Base-by-base conservation (phyloP, 2,888 invertebrate genomes). In the Keiferia lycopersicella region DNA sequence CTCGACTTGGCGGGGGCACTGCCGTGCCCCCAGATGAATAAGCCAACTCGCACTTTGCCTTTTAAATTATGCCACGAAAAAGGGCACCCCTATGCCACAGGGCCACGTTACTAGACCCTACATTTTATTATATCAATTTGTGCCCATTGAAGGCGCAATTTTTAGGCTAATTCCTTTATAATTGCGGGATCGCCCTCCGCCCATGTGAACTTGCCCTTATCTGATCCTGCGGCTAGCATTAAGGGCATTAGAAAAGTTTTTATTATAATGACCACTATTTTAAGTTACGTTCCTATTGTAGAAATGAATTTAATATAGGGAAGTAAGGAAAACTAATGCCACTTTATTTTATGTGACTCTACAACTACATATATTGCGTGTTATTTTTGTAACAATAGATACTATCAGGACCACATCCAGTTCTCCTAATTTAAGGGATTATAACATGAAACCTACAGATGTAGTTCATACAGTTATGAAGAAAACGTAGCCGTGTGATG, bases 41-140 rank as follows among this genome's bases (percentile, higher is more conserved):
- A n/a, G n/a, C n/a, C n/a, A n/a, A n/a, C n/a, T n/a, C n/a, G n/a
- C n/a, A n/a, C n/a, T n/a, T n/a, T 8, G 3, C 34, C 3, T 7
- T 34, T 34, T 6, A 59, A 59, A 18, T 11, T 22, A 39, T 39
- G 34, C 8, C 34, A 41, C 18, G 16, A 20, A 41, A 41, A 58
- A 10, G 18, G 60, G 48, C 74, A 75, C 64, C 77, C 75, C 74
- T 76, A 58, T 4, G 14, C 16, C 41, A 58, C 61, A 69, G 63
- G 65, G 73, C 76, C 77, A 63, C 72, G 80, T 78, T 80, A 82
- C 82, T 83, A 79, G 79, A 78, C 79, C 68, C 85, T 81, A 83
- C 84, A 84, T 90, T 91, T 91, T 91, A 91, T 91, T 91, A 91
- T 91, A 91, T 91, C 90, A 91, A 91, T 91, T 91, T 91, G 87